phyloP scores from a whole-genome alignment of 2,113 vertebrate genomes.

The Puffinus mauretanicus region DNA sequence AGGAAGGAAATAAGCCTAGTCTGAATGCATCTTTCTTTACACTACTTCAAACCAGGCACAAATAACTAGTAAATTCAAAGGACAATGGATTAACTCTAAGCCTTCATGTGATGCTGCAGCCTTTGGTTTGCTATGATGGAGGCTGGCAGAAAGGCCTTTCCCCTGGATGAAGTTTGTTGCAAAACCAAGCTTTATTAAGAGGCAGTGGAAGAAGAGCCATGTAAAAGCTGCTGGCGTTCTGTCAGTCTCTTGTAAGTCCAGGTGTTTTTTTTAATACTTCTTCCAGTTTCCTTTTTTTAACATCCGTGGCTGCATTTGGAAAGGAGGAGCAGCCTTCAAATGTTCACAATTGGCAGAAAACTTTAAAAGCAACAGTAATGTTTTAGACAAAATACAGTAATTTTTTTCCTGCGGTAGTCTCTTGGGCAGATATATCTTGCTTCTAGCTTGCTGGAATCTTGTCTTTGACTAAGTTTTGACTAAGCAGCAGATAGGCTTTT shows the following conservation, averaged over 20 bases:
- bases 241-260: background rate
- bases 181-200: background rate
- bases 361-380: background rate
- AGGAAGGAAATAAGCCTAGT: background rate
- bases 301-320: background rate
- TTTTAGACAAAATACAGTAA: background rate
- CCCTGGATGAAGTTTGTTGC: background rate
- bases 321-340: background rate
- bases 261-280: background rate
- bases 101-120: background rate
- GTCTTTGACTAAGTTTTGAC: background rate
- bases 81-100: background rate
- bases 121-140: background rate
- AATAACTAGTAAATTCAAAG: background rate
- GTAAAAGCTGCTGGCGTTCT: background rate
- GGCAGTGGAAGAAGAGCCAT: background rate
- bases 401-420: background rate
- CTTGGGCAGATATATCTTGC: background rate
- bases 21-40: background rate
- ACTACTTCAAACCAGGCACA: background rate
- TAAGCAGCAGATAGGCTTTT: background rate
- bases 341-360: background rate
- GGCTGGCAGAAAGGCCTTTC: background rate
- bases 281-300: background rate
- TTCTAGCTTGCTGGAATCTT: background rate